Evolutionary conservation across 2,888 invertebrate species (phyloP).

Genomic region (Drosophila colorata): DNA sequence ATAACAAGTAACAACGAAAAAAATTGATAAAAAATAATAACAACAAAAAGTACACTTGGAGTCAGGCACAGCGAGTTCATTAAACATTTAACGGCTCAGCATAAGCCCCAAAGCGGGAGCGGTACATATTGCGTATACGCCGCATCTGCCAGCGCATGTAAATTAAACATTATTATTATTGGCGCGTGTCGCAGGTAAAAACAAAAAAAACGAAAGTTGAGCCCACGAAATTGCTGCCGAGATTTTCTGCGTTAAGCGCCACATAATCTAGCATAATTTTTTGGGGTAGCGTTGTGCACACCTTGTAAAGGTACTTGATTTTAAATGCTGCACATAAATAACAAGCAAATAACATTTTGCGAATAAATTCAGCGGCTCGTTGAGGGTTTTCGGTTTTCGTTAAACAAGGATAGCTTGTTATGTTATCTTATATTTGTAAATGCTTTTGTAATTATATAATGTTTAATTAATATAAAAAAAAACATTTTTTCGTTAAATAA

Average conservation of each 20-base stretch:
- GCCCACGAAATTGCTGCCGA: constrained; percentile 7
- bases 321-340: constrained; percentile 6
- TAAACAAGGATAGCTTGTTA: too few species aligned
- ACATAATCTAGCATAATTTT: constrained; percentile 21
- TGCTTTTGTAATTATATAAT: too few species aligned
- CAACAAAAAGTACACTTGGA: constrained; percentile 4
- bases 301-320: neutral
- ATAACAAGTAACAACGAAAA: neutral
- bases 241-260: constrained; percentile 5
- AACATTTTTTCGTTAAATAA: too few species aligned
- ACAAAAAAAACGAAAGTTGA: constrained; percentile 2
- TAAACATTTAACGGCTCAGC: constrained; percentile 40
- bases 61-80: constrained; percentile 26
- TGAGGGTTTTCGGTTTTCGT: too few species aligned
- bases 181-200: constrained; percentile 21
- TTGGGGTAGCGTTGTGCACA: neutral
- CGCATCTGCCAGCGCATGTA: constrained; percentile 38
- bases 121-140: constrained; percentile 43
- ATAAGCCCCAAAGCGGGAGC: neutral
- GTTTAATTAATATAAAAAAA: too few species aligned
- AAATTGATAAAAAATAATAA: constrained; percentile 16
- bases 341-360: neutral
- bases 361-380: too few species aligned
- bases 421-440: too few species aligned
- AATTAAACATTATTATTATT: constrained; percentile 56